A percentile compares a stretch with the other conserved stretches of the same genome.
Evolutionary conservation across 1,140 invertebrate genomes (phyloP).

Genomic region (Anthonomus grandis): DNA sequence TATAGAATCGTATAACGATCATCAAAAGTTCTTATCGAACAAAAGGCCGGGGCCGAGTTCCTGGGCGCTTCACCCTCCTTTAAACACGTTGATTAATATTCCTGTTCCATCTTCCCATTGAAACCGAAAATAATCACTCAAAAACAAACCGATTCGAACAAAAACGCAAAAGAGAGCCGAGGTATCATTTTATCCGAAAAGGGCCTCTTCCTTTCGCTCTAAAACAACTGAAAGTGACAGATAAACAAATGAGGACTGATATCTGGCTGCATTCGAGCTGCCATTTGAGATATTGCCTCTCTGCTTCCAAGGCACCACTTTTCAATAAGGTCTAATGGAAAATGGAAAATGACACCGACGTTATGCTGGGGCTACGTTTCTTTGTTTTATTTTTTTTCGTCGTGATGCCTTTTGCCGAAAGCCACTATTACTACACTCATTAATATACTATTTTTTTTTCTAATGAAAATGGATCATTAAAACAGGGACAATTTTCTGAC

Average conservation of each 20-base stretch:
- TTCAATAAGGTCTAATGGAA: constrained; percentile 49
- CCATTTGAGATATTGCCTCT: constrained; percentile 44
- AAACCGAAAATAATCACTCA: constrained; percentile 24
- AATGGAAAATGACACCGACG: constrained; percentile 28
- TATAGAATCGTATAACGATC: background rate
- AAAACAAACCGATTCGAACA: constrained; percentile 24
- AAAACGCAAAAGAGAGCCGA: constrained; percentile 27
- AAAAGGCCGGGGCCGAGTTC: no score
- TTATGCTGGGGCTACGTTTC: constrained; percentile 2
- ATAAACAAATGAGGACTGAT: constrained; percentile 47
- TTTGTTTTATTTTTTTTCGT: no score
- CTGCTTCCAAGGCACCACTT: constrained; percentile 38
- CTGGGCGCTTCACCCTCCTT: constrained; percentile 10
- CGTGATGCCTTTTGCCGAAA: no score
- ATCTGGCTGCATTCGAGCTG: constrained; percentile 42
- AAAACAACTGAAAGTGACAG: constrained; percentile 46
- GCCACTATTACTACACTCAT: no score
- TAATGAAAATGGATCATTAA: no score
- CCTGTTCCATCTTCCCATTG: constrained; percentile 18
- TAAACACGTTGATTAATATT: constrained; percentile 26
- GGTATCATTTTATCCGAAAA: constrained; percentile 22
- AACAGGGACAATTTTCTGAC: no score
- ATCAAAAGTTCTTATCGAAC: constrained; percentile 13
- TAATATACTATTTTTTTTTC: no score
- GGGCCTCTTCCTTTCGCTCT: constrained; percentile 21